Evolutionary conservation across 2,888 invertebrate genomes (phyloP), one percentile per base, ranked within the genome.

Genomic region (Steromphala cineraria): DNA sequence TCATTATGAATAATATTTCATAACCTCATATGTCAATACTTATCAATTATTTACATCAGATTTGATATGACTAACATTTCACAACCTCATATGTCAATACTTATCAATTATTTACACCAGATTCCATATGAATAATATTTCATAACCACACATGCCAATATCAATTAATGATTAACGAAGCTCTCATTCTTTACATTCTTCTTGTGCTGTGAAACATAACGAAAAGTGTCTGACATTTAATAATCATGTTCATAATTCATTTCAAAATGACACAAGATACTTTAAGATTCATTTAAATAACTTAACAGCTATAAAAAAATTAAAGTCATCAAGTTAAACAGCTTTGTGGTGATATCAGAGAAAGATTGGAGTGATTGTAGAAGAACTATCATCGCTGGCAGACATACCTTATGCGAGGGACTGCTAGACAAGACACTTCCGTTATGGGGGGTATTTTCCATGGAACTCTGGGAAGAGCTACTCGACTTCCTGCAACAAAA

Each of bases 401-500:
- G 13, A 40, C 78, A 52, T 28, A 83, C 82, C 79, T 79, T 81
- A 52, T 83, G 76, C 53, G 81, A 62, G 3, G 81, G 53, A n/a
- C 74, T 75, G 53, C 15, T 75, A 10, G 40, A 78, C 52, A 24
- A 62, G 19, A 40, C 80, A 67, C 74, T 80, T 15, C 71, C 80
- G 74, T 40, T 80, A 56, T 40, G 81, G 36, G 28, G 46, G 17
- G 52, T 52, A 31, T 84, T 84, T 19, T 87, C 90, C 71, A 85
- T 21, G 0, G 90, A 90, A 75, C 91, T 89, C 62, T 91, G 90
- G 24, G 91, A 92, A 5, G 92, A 91, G 79, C 90, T 90, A 78
- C 91, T 91, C 36, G 92, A 91, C 83, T 91, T 91, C 84, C 91
- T 90, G 84, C 15, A 86, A 85, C 28, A 21, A 31, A 46, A 53